Evolutionary conservation across 2,113 vertebrate genomes (phyloP), one percentile per base, ranked within the genome.

Genomic region (Hyperopisus bebe): DNA sequence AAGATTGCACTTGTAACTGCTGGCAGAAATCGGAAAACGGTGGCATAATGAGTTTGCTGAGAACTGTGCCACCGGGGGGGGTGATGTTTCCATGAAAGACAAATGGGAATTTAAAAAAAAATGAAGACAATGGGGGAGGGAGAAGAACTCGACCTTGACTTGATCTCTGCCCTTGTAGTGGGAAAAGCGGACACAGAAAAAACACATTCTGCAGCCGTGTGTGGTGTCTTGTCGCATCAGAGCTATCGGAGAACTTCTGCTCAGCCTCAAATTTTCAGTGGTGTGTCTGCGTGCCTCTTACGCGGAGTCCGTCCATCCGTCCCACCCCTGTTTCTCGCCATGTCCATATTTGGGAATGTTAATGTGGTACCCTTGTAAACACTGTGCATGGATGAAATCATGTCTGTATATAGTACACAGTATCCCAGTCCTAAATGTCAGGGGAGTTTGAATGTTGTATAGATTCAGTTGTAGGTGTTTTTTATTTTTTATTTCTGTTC

Each of bases 351-450:
- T 93, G 95, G 50, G 95, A 96, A 96, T 96, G 96, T 96, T 95
- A 90, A 94, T 94, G 95, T 96, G 95, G 94, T 96, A 94, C n/a
- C n/a, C 94, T 95, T 96, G 95, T 96, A 93, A 95, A 95, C 95
- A 94, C 94, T 95, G 95, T 96, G 96, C 95, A 96, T 96, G 95
- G 94, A 96, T 89, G 88, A 89, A 95, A 95, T 95, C 94, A 94
- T 94, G 95, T 95, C 91, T 96, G 95, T 96, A 96, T 94, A 96
- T 96, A 96, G 92, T 94, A 92, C 93, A 93, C 93, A 89, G 94
- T 95, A 95, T 95, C 94, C 93, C 95, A 94, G 94, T 92, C 92
- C 92, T 93, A 90, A 91, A 92, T 92, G 94, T 94, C 91, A 90
- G 94, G 90, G 90, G 89, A 90, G 90, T 93, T 94, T 92, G 94